Evolutionary conservation across 2,888 invertebrate genomes (phyloP), one percentile per base, ranked within the genome.

Genomic region (Tenthredo mesomela): DNA sequence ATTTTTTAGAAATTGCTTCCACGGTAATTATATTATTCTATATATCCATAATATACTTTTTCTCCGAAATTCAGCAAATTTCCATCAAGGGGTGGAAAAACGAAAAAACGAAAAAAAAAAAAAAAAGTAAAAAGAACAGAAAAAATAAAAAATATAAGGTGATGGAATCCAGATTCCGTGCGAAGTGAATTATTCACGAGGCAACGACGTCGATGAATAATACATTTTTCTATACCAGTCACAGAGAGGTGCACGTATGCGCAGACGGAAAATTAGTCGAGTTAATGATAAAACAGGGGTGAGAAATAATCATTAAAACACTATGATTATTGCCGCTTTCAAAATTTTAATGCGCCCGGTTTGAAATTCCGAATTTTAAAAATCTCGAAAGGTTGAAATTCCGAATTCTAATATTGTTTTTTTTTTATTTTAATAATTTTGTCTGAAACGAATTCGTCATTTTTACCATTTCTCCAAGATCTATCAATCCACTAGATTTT

Each of bases 181-280:
- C 10, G 40, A 10, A 21, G 61, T 80, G 80, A 80, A 80, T 80
- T 61, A 80, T 80, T 80, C 80, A 61, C n/a, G 37, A 61, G 80
- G 80, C 61, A 58, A 37, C 58, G 12, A 80, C 37, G 40, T 61
- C 29, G 25, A 80, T 80, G 80, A 80, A 80, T 58, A 80, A 80
- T 58, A 61, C 61, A 61, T 80, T 80, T 61, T 33, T n/a, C 1
- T 15, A 33, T 29, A 40, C 21, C 21, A 50, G 58, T 61, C n/a
- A 54, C 33, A 70, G 40, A 43, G 10, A 54, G 18, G n/a, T 25
- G 25, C 61, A 25, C 25, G 21, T 61, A 25, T 61, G 61, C 61
- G 25, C 25, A 25, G 3, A 9, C 21, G 5, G 61, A 37, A 18
- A 70, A 37, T 67, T 67, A 33, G 15, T 67, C 67, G 18, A 67